These are phyloP conservation scores for Pollachius pollachius DNA, from an alignment of 2,113 vertebrate genomes.

Conservation along the genomic window DNA sequence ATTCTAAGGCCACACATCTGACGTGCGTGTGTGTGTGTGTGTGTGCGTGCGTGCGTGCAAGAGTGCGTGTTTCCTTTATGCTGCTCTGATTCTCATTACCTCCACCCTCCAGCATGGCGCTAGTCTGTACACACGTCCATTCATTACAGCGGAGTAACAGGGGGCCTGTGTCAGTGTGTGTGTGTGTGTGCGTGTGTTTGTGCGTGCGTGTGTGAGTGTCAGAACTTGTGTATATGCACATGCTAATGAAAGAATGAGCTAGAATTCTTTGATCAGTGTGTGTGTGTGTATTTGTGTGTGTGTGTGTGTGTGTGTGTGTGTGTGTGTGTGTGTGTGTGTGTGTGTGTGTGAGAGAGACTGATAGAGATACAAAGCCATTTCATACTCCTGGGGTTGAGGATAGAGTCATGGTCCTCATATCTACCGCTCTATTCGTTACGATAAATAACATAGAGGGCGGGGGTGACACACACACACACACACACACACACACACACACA, in stretches of 20 bases:
- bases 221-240: too few species aligned
- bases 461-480: neutral
- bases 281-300: constrained; percentile 49
- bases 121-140: constrained; percentile 48
- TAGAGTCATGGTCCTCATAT: constrained; percentile 50
- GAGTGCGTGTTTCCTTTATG: constrained; percentile 47
- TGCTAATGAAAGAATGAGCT: too few species aligned
- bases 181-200: constrained; percentile 44
- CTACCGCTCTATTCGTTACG: constrained; percentile 39
- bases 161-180: constrained; percentile 32
- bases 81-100: constrained; percentile 63
- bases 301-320: constrained; percentile 42
- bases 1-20: constrained; percentile 36
- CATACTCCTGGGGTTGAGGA: constrained; percentile 49
- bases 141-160: constrained; percentile 56
- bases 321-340: constrained; percentile 47
- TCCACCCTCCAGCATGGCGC: constrained; percentile 51
- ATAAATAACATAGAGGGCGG: constrained; percentile 31
- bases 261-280: constrained; percentile 19
- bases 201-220: constrained; percentile 39
- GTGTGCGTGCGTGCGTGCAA: constrained; percentile 15
- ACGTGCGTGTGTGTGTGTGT: constrained; percentile 7
- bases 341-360: constrained; percentile 47
- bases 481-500: constrained; percentile 23
- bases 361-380: constrained; percentile 45